Evolutionary conservation across 2,888 invertebrate species (phyloP).

Genomic region (Phania funesta): DNA sequence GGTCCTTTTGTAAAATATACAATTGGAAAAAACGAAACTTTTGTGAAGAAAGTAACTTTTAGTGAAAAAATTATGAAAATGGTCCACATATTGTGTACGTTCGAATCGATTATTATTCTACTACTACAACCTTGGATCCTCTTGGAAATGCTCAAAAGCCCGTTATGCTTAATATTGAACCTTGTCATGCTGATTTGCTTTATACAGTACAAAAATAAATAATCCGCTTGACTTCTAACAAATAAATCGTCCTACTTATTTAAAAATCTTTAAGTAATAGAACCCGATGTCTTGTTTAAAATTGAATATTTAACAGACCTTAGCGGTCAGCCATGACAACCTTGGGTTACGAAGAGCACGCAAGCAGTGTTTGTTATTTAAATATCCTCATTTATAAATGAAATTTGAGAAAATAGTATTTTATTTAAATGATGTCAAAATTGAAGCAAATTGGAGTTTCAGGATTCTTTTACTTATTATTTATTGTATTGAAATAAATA

Average conservation of each 20-base stretch:
- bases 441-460: constrained; percentile 18
- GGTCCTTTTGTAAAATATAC: no score
- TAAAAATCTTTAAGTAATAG: background rate
- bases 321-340: constrained; percentile 26
- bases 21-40: no score
- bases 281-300: background rate
- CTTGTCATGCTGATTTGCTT: constrained; percentile 14
- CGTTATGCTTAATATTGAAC: no score
- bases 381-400: constrained; percentile 14
- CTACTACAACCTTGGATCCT: no score
- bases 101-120: no score
- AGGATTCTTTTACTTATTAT: constrained; percentile 27
- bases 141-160: no score
- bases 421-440: constrained; percentile 57
- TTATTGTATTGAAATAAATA: constrained; percentile 37
- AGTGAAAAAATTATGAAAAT: no score
- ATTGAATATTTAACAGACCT: background rate
- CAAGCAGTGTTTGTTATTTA: background rate
- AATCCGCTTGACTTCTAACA: background rate
- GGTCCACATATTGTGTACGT: no score
- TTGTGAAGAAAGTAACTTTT: no score
- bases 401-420: constrained; percentile 31
- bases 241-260: no score
- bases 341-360: background rate
- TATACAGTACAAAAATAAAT: constrained; percentile 1